phyloP scores from a whole-genome alignment of 2,113 vertebrate species.

The Ailurus styani region DNA sequence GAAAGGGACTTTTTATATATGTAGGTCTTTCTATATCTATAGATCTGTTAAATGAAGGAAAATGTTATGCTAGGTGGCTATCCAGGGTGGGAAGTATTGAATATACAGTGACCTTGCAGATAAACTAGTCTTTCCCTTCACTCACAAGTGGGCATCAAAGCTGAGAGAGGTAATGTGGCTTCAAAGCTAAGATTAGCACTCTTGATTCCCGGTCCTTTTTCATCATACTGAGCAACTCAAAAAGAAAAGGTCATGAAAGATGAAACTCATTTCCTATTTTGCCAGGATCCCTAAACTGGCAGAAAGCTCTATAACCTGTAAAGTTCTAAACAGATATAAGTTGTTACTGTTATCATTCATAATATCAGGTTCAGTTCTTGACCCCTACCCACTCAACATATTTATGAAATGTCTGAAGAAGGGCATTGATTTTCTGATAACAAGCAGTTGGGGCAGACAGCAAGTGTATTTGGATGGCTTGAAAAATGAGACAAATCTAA shows the following conservation, averaged over 20 bases:
- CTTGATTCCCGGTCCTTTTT: background rate
- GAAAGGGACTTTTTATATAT: background rate
- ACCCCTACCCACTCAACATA: background rate
- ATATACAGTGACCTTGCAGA: background rate
- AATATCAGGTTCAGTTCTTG: slow-evolving; percentile 2
- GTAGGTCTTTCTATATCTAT: background rate
- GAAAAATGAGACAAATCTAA: slow-evolving; percentile 10
- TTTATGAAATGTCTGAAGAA: slow-evolving; percentile 43
- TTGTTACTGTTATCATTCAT: slow-evolving; percentile 15
- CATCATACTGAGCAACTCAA: slow-evolving; percentile 11
- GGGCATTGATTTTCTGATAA: slow-evolving; percentile 42
- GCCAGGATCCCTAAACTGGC: slow-evolving; percentile 11
- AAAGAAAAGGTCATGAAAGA: slow-evolving; percentile 40
- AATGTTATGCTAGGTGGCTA: background rate
- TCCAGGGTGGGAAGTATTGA: background rate
- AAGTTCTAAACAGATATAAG: background rate
- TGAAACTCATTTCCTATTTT: slow-evolving; percentile 53
- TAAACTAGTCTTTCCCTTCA: background rate
- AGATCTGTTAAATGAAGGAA: background rate
- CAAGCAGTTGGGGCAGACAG: background rate
- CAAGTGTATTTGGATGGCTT: background rate
- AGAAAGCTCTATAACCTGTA: slow-evolving; percentile 1
- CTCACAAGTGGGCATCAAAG: slow-evolving; percentile 23
- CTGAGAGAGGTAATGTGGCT: background rate
- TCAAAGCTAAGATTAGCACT: slow-evolving; percentile 19